Percentiles rank a stretch among this genome's conserved stretches.
Conservation (phyloP, 2,113 vertebrate genomes). For the Chunga burmeisteri region DNA sequence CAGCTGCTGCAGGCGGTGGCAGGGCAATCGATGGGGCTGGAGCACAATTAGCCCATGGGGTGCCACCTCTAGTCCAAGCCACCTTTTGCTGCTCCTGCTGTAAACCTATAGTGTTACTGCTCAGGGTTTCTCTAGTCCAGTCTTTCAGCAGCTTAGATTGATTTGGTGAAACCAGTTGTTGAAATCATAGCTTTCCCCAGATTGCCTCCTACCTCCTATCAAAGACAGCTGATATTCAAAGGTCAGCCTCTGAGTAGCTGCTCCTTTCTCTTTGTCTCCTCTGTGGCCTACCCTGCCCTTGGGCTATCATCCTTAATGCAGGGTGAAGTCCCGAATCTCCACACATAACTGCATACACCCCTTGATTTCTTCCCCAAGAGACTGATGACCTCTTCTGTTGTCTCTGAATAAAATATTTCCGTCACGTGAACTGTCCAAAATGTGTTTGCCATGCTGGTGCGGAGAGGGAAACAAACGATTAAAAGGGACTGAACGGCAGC, state of each 20-base stretch:
- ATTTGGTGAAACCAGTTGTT: background rate
- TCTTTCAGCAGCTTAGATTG: background rate
- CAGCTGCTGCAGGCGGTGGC: too few species aligned
- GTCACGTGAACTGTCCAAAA: background rate
- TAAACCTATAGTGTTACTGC: background rate
- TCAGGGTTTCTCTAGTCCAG: background rate
- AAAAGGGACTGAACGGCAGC: background rate
- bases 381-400: background rate
- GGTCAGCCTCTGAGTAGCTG: background rate
- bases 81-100: background rate
- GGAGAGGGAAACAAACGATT: background rate
- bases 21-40: background rate
- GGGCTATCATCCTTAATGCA: background rate
- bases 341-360: fast-evolving
- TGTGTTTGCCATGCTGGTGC: background rate
- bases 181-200: background rate
- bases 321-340: background rate
- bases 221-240: too few species aligned
- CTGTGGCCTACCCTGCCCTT: background rate
- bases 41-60: background rate
- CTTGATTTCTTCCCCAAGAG: background rate
- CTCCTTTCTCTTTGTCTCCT: background rate
- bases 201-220: background rate
- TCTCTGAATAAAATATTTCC: background rate
- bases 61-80: background rate